Base-by-base conservation (phyloP, 2,888 invertebrate species). In the Bombyx huttoni region DNA sequence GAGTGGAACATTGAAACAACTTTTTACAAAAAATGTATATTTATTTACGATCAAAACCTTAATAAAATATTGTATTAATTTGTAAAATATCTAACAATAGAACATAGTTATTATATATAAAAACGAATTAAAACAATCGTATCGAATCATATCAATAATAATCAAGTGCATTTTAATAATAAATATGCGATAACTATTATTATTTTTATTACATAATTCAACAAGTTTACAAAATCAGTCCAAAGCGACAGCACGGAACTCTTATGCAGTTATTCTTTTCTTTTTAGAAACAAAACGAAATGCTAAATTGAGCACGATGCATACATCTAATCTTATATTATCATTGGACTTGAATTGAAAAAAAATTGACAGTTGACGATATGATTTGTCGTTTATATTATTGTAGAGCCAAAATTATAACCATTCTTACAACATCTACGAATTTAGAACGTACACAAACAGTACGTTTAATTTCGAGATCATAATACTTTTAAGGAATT, bases 11-110 rank as follows among this genome's bases (percentile, higher is more conserved):
- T 24, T 24, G 5, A 24, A 24, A 24, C 24, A 1, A 24, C 24
- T 24, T 24, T 5, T 24, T 51, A 45, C 51, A 56, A 55, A 53
- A 56, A 56, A 54, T 51, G 52, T 53, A 56, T 55, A 56, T 60
- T 57, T 56, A 57, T 53, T 53, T 54, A 54, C 50, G 35, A 52
- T 56, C 49, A 52, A 40, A 40, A 40, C 12, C 40, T 47, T 57
- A 34, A 58, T 56, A 58, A 57, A 57, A 58, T 58, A 58, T 57
- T 55, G 53, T 40, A 35, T 13, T 51, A 13, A 51, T 34, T 51
- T 34, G 14, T 51, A 51, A 51, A 50, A 50, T 46, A 34, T 50
- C 14, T 50, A 50, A 50, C 45, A 50, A 50, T 50, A 40, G 13
- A 33, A 13, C n/a, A 33, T 50, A 50, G 45, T 46, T 45, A 40